A percentile compares a stretch with the other conserved stretches of the same genome.
phyloP scores from a whole-genome alignment of 2,797 vertebrate species.

The Acipenser ruthenus region DNA sequence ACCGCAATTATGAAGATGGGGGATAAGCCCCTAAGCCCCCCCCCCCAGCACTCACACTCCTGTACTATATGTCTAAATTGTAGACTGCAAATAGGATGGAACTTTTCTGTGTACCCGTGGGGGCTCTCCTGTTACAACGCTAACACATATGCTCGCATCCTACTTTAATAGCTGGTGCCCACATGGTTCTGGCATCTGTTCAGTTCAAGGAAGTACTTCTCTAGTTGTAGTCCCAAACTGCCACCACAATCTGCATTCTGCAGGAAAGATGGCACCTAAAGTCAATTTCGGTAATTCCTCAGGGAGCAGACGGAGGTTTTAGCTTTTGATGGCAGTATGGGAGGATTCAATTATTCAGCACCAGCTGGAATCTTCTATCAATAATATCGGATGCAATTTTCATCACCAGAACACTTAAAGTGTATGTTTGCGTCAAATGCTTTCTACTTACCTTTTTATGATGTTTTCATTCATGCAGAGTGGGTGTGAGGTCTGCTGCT shows the following conservation, averaged over 20 bases:
- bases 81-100: too few relatives aligned
- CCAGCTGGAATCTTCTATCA: conserved; percentile 1
- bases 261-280: background rate
- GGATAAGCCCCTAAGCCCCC: too few relatives aligned
- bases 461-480: too few relatives aligned
- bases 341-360: conserved; percentile 3
- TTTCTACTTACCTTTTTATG: too few relatives aligned
- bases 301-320: background rate
- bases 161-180: background rate
- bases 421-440: too few relatives aligned
- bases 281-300: background rate
- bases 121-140: too few relatives aligned
- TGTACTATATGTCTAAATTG: too few relatives aligned
- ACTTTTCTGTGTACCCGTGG: too few relatives aligned
- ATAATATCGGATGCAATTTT: background rate
- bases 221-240: background rate
- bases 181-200: background rate
- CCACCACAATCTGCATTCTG: background rate
- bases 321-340: background rate
- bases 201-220: background rate
- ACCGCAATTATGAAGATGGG: too few relatives aligned
- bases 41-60: too few relatives aligned
- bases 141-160: background rate
- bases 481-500: too few relatives aligned
- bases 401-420: background rate